Evolutionary conservation across 2,888 invertebrate species (phyloP), one percentile per base, ranked within the genome.

Genomic region (Lampropteryx suffumata): DNA sequence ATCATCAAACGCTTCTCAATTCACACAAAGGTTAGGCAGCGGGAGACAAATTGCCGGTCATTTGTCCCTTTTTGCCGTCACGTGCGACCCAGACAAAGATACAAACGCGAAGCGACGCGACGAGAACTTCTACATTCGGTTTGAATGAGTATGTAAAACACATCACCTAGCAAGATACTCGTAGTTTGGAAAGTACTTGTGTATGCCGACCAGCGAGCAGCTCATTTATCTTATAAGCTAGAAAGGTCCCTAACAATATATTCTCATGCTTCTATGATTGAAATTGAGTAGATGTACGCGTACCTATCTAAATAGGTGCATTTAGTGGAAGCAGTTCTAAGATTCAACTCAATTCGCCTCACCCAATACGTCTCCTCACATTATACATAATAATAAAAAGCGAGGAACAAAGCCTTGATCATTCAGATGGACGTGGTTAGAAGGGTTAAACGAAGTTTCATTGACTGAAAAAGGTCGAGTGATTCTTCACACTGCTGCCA

Each of bases 71-170:
- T 8, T 9, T 12, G 13, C 26, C 27, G 28, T 45, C 36, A 46
- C 45, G 45, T 45, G n/a, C 36, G 26, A 41, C 21, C 26, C 26
- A 41, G 12, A 51, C 40, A 45, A 30, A 28, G 17, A 24, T 27
- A 32, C 7, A 41, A 10, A 21, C 35, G 14, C 5, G 17, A 10
- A 21, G 21, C 36, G 11, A 46, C 39, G 24, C 24, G 13, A 5
- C 11, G 21, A 8, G 10, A 12, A 14, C 10, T 10, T 30, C 11
- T 8, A 14, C 21, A 24, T 24, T 24, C 24, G 7, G 7, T 34
- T 29, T 41, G 29, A 34, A 40, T 41, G 32, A 13, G 24, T 41
- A 48, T 35, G 48, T 35, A 24, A 41, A 48, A 30, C 24, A 40
- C 40, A 48, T 35, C 29, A 21, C 21, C 21, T 24, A 29, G 6